Evolutionary conservation across 2,113 vertebrate species (phyloP), one percentile per base, ranked within the genome.

Genomic region (Neoarius graeffei): DNA sequence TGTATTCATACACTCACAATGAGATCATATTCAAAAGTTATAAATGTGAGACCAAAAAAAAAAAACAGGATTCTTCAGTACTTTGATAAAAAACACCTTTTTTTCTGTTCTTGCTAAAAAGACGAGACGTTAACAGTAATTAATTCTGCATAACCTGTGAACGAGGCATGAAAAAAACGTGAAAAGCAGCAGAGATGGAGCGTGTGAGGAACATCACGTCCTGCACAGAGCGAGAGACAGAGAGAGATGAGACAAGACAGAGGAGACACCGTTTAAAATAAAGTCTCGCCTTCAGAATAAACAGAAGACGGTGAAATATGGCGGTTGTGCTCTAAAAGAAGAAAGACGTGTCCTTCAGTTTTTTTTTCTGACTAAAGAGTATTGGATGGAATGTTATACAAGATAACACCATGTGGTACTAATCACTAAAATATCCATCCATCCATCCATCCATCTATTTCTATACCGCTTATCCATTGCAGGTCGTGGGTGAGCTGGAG

Each of bases 111-210:
- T 23, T 73, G 77, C 66, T 71, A 60, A 82, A 60, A 81, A 71
- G 52, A 57, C 7, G n/a, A 81, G 13, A 73, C 27, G 79, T 50
- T 73, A 76, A 54, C 30, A 74, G 82, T 85, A 54, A 85, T 81
- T 87, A 81, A 85, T 85, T 74, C 48, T 64, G 64, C 48, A 74
- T 76, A 77, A 77, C 67, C 87, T 88, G 86, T 56, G 79, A 88
- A 88, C 84, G 69, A 87, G 56, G 81, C 81, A 74, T 87, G 81
- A 88, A 77, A 77, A 77, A 17, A 52, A 15, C 84, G 59, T 42
- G 81, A 83, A 83, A 76, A 20, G 81, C 57, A 77, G 77, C 50
- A 7, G 35, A 83, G 81, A 64, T 7, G 1, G 11, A 30, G 56
- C 30, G 69, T 64, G 35, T 84, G 69, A 66, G 71, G 69, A 84